These are phyloP conservation scores for Leguminivora glycinivorella DNA, from an alignment of 1,140 invertebrate species.

Conservation along the genomic window DNA sequence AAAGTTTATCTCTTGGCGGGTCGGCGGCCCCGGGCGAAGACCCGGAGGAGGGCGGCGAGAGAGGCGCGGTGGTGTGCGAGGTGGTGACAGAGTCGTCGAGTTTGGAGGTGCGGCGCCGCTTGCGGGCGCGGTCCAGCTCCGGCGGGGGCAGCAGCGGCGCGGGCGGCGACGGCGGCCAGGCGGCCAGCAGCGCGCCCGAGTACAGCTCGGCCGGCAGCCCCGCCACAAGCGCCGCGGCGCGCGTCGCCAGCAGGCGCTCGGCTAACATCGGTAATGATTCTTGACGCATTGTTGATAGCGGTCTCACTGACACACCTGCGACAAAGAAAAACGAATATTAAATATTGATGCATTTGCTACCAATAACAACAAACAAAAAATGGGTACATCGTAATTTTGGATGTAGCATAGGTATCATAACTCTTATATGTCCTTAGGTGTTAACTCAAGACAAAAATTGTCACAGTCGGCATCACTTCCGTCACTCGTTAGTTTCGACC, in stretches of 20 bases:
- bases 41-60: constrained; percentile 70
- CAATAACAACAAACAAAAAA: no score
- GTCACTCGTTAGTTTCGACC: constrained; percentile 59
- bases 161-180: constrained; percentile 71
- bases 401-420: not conserved
- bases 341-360: no score
- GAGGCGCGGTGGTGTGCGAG: constrained; percentile 49
- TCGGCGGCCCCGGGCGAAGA: constrained; percentile 77
- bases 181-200: constrained; percentile 71
- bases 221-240: constrained; percentile 72
- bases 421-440: not conserved
- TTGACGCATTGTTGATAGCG: constrained; percentile 74
- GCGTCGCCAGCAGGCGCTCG: constrained; percentile 70
- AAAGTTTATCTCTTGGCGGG: constrained; percentile 87
- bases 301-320: constrained; percentile 76
- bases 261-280: constrained; percentile 73
- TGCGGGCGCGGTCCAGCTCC: constrained; percentile 73
- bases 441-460: constrained; percentile 23
- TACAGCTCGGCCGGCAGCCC: constrained; percentile 74
- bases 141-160: constrained; percentile 67
- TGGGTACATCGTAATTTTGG: no score
- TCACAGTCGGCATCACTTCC: constrained; percentile 52
- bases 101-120: constrained; percentile 67
- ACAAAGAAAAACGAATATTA: constrained; percentile 38
- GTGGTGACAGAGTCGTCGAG: constrained; percentile 54